Conservation (phyloP, 1,140 invertebrate genomes). For the Aphelinus certus region DNA sequence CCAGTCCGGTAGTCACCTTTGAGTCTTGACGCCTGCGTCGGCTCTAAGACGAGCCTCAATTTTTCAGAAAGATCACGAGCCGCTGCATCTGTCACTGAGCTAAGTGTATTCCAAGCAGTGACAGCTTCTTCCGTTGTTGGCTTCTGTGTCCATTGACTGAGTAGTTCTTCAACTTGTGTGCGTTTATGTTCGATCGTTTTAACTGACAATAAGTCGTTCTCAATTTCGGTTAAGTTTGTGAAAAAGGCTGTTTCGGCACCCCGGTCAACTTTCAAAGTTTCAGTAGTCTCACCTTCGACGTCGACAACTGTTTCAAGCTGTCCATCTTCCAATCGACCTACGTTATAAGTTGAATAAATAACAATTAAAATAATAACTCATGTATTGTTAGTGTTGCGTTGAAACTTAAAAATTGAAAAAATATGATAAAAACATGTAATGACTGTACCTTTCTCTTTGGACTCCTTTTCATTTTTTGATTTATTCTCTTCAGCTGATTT, state of each 20-base stretch:
- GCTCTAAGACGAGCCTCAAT: constrained; percentile 92
- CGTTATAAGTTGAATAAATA: neutral
- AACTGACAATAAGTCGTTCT: constrained; percentile 40
- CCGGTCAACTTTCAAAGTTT: constrained; percentile 74
- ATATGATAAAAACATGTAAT: no score
- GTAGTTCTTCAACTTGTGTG: constrained; percentile 67
- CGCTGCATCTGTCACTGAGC: constrained; percentile 71
- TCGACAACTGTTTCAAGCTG: constrained; percentile 67
- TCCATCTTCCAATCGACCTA: constrained; percentile 25
- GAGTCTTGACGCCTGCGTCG: constrained; percentile 89
- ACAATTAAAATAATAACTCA: neutral
- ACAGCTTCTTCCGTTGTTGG: constrained; percentile 66
- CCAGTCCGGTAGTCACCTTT: constrained; percentile 97
- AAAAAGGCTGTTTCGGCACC: constrained; percentile 77
- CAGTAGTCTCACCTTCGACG: constrained; percentile 79
- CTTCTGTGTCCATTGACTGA: constrained; percentile 66
- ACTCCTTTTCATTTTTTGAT: constrained; percentile 14
- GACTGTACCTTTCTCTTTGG: constrained; percentile 28
- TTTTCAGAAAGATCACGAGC: constrained; percentile 94
- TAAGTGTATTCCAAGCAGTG: constrained; percentile 69
- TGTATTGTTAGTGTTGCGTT: neutral
- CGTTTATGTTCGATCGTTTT: constrained; percentile 55
- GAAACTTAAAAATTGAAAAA: neutral
- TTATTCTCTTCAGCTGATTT: constrained; percentile 57
- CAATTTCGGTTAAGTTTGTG: constrained; percentile 57